Evolutionary conservation across 2,113 vertebrate species (phyloP), one percentile per base, ranked within the genome.

Genomic region (Onychostruthus taczanowskii): DNA sequence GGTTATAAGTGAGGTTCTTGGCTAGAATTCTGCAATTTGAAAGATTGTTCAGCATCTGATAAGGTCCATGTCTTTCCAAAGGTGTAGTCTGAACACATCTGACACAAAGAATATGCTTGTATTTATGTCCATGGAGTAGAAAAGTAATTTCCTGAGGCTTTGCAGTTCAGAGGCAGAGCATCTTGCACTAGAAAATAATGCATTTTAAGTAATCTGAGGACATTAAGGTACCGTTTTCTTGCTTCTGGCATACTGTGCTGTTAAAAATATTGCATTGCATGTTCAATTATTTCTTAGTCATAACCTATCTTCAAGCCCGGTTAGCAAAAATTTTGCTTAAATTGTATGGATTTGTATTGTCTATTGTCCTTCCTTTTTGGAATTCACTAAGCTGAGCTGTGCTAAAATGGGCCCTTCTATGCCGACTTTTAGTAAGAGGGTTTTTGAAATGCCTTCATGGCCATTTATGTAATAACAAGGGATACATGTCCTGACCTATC

Each of bases 381-480:
- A 44, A 16, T 28, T 83, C 81, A 44, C 43, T 87, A 84, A 19
- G 33, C 37, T 44, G 39, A 91, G 46, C 44, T 35, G 30, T 72
- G 35, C 20, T 93, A 63, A 86, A 37, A 73, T 37, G 11, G 72
- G 37, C n/a, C 53, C n/a, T 58, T 70, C 28, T 88, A 61, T 28
- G 16, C 23, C 68, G 79, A 67, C 14, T 61, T 96, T 94, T 85
- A 90, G 33, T 74, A 94, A 89, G 41, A 79, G 21, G 52, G 76
- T 93, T 53, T 63, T 80, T 93, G 90, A 85, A 96, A 49, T 74
- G 83, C 20, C 47, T 47, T 72, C 30, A 6, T 87, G 66, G 44
- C 93, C 59, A 68, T 58, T 96, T 94, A 78, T 84, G 30, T 75
- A 94, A 55, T 78, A 84, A 69, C 26, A 81, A 91, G 63, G 76